Evolutionary conservation across 2,797 vertebrate genomes (phyloP), one percentile per base, ranked within the genome.

Genomic region (Melanotaenia maccullochi): DNA sequence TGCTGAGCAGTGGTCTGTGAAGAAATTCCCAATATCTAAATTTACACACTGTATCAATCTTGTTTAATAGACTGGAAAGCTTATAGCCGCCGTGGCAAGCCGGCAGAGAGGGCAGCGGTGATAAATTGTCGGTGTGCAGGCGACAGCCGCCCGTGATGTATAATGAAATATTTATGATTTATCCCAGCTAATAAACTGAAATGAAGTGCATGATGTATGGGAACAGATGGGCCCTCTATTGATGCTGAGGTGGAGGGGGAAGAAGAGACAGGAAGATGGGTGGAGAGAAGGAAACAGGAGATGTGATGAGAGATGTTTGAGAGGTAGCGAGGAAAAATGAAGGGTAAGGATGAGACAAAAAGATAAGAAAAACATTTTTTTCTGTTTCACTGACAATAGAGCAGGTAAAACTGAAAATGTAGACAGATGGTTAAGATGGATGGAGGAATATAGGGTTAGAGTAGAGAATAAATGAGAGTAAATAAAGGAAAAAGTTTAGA

Each of bases 91-190:
- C 77, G 73, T 87, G 92, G 93, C 68, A 95, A 94, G 92, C 90
- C 93, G 92, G 88, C 87, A 68, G 88, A 93, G 94, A 95, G 94
- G 88, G 93, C 87, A 86, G 89, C 71, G 75, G 95, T 97, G 97
- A 97, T 96, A 95, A 96, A 97, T 96, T 94, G 96, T 90, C 87
- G 88, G 93, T 93, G 94, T 94, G 94, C 93, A 85, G 62, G 90
- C 89, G 93, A 93, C 79, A 92, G 94, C 93, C 92, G 58, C 86
- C 91, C 80, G 89, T 96, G 96, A 97, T 96, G 92, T 93, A 95
- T 92, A 94, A 96, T 97, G 96, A 96, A 97, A 96, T 96, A 96
- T 96, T 96, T 96, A 96, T 97, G 97, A 96, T 96, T 97, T 96
- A 97, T 96, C 95, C 95, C 95, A 92, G 96, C 96, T 97, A 96